Evolutionary conservation across 2,888 invertebrate species (phyloP), one percentile per base, ranked within the genome.

Genomic region (Petrophora chlorosata): DNA sequence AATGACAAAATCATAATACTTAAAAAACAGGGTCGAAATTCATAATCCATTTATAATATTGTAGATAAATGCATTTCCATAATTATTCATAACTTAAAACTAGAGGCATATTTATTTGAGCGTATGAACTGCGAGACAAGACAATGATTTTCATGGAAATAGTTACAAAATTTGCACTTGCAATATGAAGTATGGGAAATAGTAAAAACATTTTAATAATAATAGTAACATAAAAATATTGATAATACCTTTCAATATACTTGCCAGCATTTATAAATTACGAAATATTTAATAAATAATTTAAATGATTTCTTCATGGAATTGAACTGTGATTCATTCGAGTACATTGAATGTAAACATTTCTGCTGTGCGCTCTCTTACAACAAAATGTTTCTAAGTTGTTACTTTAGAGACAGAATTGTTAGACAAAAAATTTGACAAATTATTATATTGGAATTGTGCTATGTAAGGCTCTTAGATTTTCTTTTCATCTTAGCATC

Each of bases 11-110:
- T 45, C n/a, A 39, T 34, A 5, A 9, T 14, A 35, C 25, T 35
- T 16, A 44, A 30, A 30, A 5, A 47, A 47, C 46, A 47, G 46
- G 48, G 48, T 49, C 32, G 10, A 23, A 33, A 42, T 22, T 49
- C 28, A 49, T 32, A 19, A 48, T 19, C 15, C 25, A 32, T 42
- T 26, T 19, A 25, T 45, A 17, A 23, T 23, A 41, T 17, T 42
- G 48, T 43, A 48, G 3, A 48, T 48, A 42, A 47, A 41, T 2
- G 10, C 35, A 48, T 36, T 36, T 32, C 19, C 19, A 39, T 46
- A 14, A 17, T 45, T 26, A 39, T 39, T 39, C 34, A 32, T 35
- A 35, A 25, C 13, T 25, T 25, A 15, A 25, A 30, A 17, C 16
- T 13, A 26, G 13, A 26, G 9, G 12, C 1, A 25, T 16, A 17